Conservation (phyloP, 2,888 invertebrate genomes). For the Latheticus oryzae region DNA sequence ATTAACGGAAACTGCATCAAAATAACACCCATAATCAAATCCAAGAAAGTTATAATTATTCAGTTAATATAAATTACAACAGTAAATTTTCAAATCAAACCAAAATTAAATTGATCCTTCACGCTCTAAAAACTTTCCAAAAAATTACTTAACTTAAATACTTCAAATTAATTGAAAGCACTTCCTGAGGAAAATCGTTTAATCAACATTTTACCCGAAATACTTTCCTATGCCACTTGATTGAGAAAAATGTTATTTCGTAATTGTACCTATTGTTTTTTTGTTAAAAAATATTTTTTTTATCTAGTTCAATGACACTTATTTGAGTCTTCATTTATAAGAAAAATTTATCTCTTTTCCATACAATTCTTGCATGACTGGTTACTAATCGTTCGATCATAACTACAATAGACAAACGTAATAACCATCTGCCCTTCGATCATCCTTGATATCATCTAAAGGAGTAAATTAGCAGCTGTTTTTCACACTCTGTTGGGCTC, state of each 20-base stretch:
- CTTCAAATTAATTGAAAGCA: neutral
- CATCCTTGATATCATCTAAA: slow-evolving; percentile 5
- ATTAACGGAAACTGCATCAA: slow-evolving; percentile 19
- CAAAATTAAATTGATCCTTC: slow-evolving; percentile 37
- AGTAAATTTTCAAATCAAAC: slow-evolving; percentile 23
- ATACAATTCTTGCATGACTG: slow-evolving; percentile 8
- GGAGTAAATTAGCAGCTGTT: slow-evolving; percentile 47
- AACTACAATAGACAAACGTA: neutral
- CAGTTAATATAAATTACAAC: slow-evolving; percentile 12
- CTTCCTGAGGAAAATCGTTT: slow-evolving; percentile 1
- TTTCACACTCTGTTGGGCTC: slow-evolving; percentile 52
- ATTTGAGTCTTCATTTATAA: neutral
- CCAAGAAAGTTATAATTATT: neutral
- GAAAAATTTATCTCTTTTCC: neutral
- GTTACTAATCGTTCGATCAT: slow-evolving; percentile 7
- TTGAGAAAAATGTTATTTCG: neutral
- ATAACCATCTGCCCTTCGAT: slow-evolving; percentile 22
- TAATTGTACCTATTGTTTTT: slow-evolving; percentile 7
- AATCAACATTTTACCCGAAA: slow-evolving; percentile 7
- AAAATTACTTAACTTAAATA: slow-evolving; percentile 7
- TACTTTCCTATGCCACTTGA: neutral
- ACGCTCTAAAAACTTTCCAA: slow-evolving; percentile 30
- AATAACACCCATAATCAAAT: slow-evolving; percentile 4
- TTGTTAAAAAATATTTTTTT: neutral
- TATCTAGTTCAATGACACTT: neutral